These are phyloP conservation scores for Pantherophis alleghaniensis DNA, from an alignment of 2,797 vertebrate genomes.

Conservation along the genomic window DNA sequence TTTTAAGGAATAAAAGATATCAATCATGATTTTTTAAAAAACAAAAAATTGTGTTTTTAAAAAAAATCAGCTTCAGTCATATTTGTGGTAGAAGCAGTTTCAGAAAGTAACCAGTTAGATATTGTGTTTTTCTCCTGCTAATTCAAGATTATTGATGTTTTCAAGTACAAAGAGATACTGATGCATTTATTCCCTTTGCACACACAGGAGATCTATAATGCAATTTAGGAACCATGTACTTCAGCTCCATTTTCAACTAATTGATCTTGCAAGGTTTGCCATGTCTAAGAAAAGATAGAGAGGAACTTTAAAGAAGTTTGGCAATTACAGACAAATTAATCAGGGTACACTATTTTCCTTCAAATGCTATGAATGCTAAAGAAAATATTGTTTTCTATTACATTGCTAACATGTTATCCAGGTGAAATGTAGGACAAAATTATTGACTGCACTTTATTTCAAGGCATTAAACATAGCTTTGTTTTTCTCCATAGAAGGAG, in stretches of 20 bases:
- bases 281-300: conserved; percentile 41
- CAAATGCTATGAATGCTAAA: conserved; percentile 34
- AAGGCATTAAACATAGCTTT: conserved; percentile 48
- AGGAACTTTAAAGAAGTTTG: conserved; percentile 45
- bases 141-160: conserved; percentile 58
- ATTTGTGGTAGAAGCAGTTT: conserved; percentile 43
- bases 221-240: conserved; percentile 53
- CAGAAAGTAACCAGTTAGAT: conserved; percentile 45
- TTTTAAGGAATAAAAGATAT: conserved; percentile 46
- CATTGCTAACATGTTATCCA: accelerated
- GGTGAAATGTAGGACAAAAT: conserved; percentile 24
- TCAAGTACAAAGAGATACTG: conserved; percentile 46
- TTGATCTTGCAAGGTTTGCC: conserved; percentile 51
- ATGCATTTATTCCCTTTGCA: conserved; percentile 53
- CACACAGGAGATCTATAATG: conserved; percentile 51
- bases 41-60: not conserved
- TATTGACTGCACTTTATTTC: conserved; percentile 39
- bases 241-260: conserved; percentile 53
- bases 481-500: conserved; percentile 39
- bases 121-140: conserved; percentile 42
- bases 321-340: conserved; percentile 60
- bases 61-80: conserved; percentile 52
- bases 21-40: conserved; percentile 14
- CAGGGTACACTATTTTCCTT: conserved; percentile 31
- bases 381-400: conserved; percentile 34